Evolutionary conservation across 2,888 invertebrate species (phyloP).

Genomic region (Apeira syringaria): DNA sequence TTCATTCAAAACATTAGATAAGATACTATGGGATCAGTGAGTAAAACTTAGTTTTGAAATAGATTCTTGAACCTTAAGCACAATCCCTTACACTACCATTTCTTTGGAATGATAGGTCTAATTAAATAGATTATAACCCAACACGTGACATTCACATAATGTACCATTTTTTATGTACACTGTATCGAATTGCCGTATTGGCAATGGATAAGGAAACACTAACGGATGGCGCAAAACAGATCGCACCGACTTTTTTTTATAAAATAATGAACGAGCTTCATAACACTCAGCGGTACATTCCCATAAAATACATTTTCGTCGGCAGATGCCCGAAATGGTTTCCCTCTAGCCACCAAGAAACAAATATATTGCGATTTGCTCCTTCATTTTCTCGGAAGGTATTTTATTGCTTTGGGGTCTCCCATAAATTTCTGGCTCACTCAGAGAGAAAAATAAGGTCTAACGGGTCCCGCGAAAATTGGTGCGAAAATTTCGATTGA

Average conservation of each 20-base stretch:
- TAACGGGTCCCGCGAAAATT: constrained; percentile 65
- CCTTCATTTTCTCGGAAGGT: constrained; percentile 82
- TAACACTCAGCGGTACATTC: constrained; percentile 48
- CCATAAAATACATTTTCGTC: constrained; percentile 63
- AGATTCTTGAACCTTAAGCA: no score
- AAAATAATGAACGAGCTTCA: constrained; percentile 53
- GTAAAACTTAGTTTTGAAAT: no score
- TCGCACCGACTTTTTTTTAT: constrained; percentile 27
- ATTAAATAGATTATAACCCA: no score
- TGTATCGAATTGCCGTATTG: constrained; percentile 10
- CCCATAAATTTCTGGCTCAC: constrained; percentile 79
- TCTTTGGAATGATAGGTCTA: no score
- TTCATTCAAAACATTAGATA: no score
- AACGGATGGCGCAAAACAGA: constrained; percentile 24
- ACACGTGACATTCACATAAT: no score
- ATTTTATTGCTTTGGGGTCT: constrained; percentile 81
- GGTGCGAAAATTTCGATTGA: constrained; percentile 73
- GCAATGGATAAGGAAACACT: constrained; percentile 6
- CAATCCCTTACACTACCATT: no score
- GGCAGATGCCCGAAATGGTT: constrained; percentile 70
- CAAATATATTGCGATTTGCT: constrained; percentile 82
- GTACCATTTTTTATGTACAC: no score
- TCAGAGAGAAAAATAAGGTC: constrained; percentile 79
- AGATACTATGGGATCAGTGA: no score
- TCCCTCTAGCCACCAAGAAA: constrained; percentile 73